These are phyloP conservation scores for Arvicanthis niloticus DNA, from an alignment of 2,113 vertebrate species.

Conservation along the genomic window DNA sequence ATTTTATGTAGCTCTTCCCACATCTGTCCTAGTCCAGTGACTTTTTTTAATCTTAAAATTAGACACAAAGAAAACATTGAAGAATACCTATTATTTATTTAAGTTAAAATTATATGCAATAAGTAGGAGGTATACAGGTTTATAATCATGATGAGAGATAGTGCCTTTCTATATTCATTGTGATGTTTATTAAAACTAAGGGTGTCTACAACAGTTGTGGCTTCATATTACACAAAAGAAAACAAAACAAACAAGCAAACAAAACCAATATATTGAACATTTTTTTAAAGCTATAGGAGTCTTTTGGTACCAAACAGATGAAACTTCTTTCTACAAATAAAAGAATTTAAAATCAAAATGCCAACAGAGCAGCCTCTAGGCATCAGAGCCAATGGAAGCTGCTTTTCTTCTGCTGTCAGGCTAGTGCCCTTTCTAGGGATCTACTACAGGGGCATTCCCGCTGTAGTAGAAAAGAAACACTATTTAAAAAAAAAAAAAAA, in stretches of 20 bases:
- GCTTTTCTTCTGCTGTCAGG: neutral
- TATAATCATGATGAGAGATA: neutral
- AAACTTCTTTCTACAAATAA: neutral
- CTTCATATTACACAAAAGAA: neutral
- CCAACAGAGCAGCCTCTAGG: neutral
- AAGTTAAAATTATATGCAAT: slow-evolving; percentile 21
- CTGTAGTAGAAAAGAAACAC: neutral
- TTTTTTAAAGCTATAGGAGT: neutral
- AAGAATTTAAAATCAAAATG: neutral
- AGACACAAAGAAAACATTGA: neutral
- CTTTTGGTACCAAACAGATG: neutral
- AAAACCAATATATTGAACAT: neutral
- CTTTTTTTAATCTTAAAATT: slow-evolving; percentile 35
- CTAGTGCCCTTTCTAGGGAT: neutral
- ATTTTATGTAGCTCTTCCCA: neutral
- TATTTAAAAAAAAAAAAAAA: slow-evolving; percentile 21
- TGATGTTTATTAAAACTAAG: neutral
- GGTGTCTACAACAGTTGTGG: neutral
- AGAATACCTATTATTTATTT: neutral
- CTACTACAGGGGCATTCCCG: neutral
- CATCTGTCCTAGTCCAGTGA: neutral
- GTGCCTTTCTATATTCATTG: neutral
- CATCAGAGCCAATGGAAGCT: neutral
- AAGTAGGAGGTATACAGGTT: neutral
- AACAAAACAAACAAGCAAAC: neutral